Conservation (phyloP, 1,140 invertebrate species). For the Drosophila grimshawi region DNA sequence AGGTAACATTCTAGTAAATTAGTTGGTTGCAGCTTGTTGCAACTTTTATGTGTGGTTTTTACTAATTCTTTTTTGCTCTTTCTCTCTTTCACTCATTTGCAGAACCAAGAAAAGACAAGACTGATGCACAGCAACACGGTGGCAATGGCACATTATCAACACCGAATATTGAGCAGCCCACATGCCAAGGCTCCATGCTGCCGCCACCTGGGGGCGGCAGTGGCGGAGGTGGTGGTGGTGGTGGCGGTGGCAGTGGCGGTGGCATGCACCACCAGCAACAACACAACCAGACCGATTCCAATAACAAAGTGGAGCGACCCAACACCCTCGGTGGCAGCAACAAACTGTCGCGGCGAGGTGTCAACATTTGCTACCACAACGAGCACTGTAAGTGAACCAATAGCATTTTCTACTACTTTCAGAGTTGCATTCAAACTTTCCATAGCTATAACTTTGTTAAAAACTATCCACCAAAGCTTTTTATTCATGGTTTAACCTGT, state of each 20-base stretch:
- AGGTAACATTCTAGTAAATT: slow-evolving; percentile 51
- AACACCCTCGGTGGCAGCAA: slow-evolving; percentile 90
- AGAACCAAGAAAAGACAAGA: slow-evolving; percentile 96
- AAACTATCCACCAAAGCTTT: too few species aligned
- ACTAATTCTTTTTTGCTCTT: slow-evolving; percentile 36
- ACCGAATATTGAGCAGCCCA: slow-evolving; percentile 86
- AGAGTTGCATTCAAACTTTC: too few species aligned
- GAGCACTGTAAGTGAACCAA: slow-evolving; percentile 88
- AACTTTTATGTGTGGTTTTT: slow-evolving; percentile 19
- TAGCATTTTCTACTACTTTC: not conserved
- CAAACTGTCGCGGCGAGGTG: slow-evolving; percentile 88
- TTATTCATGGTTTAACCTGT: too few species aligned
- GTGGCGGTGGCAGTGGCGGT: slow-evolving; percentile 41
- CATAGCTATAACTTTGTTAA: too few species aligned
- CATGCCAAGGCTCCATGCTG: slow-evolving; percentile 84
- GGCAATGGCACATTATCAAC: slow-evolving; percentile 87
- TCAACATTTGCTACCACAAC: slow-evolving; percentile 89
- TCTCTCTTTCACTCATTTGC: slow-evolving; percentile 85
- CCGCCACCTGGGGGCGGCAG: slow-evolving; percentile 83
- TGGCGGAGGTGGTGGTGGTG: slow-evolving; percentile 38
- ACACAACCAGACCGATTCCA: slow-evolving; percentile 65
- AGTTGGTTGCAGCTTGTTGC: slow-evolving; percentile 45
- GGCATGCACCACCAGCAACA: slow-evolving; percentile 30
- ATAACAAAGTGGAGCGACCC: slow-evolving; percentile 89
- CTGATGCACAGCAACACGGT: slow-evolving; percentile 89